phyloP scores from a whole-genome alignment of 1,140 invertebrate genomes.

The Cecropterus lyciades region DNA sequence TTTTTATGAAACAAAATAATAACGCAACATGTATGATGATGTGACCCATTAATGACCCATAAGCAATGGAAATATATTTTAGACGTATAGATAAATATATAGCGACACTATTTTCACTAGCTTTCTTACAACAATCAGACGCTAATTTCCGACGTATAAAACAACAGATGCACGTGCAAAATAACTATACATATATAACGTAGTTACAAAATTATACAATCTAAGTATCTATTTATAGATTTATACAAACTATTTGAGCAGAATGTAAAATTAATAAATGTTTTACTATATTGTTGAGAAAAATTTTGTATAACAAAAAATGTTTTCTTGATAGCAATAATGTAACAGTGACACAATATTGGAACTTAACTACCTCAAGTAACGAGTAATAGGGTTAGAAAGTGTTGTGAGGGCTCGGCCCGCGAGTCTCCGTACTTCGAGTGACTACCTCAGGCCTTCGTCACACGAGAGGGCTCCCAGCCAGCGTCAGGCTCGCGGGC shows the following conservation, averaged over 20 bases:
- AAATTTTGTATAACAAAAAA: constrained; percentile 69
- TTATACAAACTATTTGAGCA: constrained; percentile 44
- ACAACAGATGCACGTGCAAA: constrained; percentile 18
- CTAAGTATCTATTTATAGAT: constrained; percentile 26
- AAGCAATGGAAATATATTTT: no score
- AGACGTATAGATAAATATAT: no score
- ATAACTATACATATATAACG: constrained; percentile 22
- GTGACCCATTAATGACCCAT: no score
- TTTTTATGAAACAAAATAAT: no score
- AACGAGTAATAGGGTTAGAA: constrained; percentile 73
- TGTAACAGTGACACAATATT: constrained; percentile 63
- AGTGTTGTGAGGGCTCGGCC: constrained; percentile 56
- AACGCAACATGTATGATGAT: no score
- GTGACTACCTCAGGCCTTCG: constrained; percentile 74
- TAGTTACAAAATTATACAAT: constrained; percentile 34
- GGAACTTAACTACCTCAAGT: constrained; percentile 81
- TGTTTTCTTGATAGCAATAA: constrained; percentile 74
- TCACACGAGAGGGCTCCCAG: constrained; percentile 8
- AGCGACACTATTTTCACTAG: no score
- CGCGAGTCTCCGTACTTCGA: constrained; percentile 34
- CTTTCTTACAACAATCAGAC: no score
- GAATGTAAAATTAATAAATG: constrained; percentile 48
- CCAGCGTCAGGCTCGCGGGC: constrained; percentile 33
- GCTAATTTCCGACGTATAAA: constrained; percentile 1
- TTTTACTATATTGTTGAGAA: constrained; percentile 67